Conservation (phyloP, 2,888 invertebrate species). For the Cylindroiulus punctatus region DNA sequence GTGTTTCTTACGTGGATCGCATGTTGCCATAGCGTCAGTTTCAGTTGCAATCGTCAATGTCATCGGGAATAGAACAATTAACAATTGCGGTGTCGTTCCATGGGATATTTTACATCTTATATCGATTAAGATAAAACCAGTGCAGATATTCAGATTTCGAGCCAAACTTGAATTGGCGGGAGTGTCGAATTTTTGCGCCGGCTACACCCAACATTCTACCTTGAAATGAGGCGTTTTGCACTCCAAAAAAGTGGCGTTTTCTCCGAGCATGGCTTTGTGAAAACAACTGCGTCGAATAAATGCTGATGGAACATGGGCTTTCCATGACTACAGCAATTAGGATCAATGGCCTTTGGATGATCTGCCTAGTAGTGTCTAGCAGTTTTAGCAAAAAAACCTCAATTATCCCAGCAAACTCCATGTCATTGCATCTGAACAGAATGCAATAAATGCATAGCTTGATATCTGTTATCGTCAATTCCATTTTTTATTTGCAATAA, state of each 20-base stretch:
- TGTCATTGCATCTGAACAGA: too few species aligned
- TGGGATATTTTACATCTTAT: neutral
- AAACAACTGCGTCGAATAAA: neutral
- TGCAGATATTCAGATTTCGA: neutral
- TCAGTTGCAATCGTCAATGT: neutral
- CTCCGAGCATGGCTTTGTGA: neutral
- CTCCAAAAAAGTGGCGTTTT: neutral
- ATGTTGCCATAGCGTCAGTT: neutral
- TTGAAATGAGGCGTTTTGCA: neutral
- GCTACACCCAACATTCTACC: constrained; percentile 18
- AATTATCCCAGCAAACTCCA: too few species aligned
- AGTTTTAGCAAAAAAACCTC: too few species aligned
- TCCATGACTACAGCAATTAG: neutral
- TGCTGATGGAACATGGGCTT: neutral
- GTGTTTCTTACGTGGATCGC: neutral
- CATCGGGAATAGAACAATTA: neutral
- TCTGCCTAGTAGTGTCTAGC: neutral
- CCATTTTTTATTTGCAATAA: too few species aligned
- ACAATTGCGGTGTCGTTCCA: neutral
- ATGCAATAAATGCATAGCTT: too few species aligned
- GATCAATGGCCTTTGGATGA: neutral
- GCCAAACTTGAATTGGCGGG: neutral
- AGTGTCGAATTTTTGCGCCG: neutral
- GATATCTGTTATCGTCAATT: too few species aligned
- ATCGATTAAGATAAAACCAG: constrained; percentile 18